Percentiles rank a stretch among this genome's conserved stretches.
These are phyloP conservation scores for Nannoperca australis DNA, from an alignment of 2,797 vertebrate species.

Conservation along the genomic window DNA sequence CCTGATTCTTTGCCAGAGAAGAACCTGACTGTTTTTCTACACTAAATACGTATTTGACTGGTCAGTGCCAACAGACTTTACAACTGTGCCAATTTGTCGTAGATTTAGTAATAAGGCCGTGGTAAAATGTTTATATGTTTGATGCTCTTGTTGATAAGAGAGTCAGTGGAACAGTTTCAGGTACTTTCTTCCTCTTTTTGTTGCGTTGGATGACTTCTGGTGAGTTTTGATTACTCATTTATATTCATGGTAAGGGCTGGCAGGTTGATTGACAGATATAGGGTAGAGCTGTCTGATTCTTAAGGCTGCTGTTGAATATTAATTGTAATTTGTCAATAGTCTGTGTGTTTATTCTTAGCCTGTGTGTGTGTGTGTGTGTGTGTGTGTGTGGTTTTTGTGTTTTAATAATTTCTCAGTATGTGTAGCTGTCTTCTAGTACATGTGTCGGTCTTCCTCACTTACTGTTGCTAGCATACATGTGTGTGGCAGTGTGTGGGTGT, in stretches of 20 bases:
- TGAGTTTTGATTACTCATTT: conserved; percentile 34
- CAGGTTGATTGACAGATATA: conserved; percentile 60
- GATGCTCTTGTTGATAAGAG: not conserved
- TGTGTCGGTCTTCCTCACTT: not conserved
- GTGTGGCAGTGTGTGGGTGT: conserved; percentile 27
- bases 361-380: conserved; percentile 2
- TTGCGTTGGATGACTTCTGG: not conserved
- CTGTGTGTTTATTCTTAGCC: conserved; percentile 15
- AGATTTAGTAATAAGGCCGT: too few relatives aligned
- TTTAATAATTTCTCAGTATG: not conserved
- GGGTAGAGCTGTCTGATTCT: conserved; percentile 29
- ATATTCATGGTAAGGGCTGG: conserved; percentile 35
- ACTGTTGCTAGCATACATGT: conserved; percentile 11
- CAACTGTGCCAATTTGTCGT: too few relatives aligned
- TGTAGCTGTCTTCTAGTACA: conserved; percentile 6
- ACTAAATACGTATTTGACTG: not conserved
- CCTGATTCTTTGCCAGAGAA: conserved; percentile 2
- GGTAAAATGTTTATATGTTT: not conserved
- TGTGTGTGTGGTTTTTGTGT: conserved; percentile 15
- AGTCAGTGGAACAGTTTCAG: not conserved
- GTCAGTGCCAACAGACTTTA: not conserved
- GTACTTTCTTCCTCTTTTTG: not conserved
- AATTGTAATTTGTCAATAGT: conserved; percentile 53
- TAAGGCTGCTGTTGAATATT: conserved; percentile 56
- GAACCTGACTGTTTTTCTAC: not conserved